Evolutionary conservation across 2,797 vertebrate species (phyloP).

Genomic region (Hypotaenidia philippensis): DNA sequence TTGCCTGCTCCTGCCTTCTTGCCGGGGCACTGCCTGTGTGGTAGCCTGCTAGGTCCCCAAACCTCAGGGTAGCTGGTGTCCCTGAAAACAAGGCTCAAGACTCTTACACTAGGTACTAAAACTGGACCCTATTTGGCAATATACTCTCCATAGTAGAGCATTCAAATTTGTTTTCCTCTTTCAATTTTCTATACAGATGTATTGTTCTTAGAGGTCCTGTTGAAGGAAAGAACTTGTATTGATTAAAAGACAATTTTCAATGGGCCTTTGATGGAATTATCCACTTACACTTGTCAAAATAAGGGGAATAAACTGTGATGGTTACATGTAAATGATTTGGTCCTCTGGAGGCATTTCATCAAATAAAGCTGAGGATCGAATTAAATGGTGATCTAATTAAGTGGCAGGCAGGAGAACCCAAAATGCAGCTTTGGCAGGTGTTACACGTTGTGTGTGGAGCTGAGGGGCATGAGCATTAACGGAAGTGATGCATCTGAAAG

Average conservation of each 20-base stretch:
- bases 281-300: not conserved
- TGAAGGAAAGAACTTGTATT: not conserved
- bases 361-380: slow-evolving; percentile 10
- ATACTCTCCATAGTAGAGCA: not conserved
- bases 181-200: not conserved
- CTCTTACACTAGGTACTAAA: not conserved
- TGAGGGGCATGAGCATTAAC: not conserved
- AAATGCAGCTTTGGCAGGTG: slow-evolving; percentile 31
- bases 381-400: slow-evolving; percentile 53
- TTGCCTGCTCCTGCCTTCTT: not conserved
- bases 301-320: slow-evolving; percentile 24
- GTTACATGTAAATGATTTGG: slow-evolving; percentile 34
- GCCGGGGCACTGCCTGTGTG: not conserved
- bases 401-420: slow-evolving; percentile 10
- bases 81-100: slow-evolving; percentile 5
- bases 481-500: not conserved
- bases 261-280: slow-evolving; percentile 49
- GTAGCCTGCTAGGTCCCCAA: not conserved
- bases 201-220: not conserved
- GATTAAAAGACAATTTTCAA: slow-evolving; percentile 32
- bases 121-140: not conserved
- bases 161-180: not conserved
- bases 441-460: not conserved
- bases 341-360: slow-evolving; percentile 44
- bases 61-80: not conserved